Evolutionary conservation across 1,140 invertebrate species (phyloP).

Genomic region (Pygmarrhopalites habei): DNA sequence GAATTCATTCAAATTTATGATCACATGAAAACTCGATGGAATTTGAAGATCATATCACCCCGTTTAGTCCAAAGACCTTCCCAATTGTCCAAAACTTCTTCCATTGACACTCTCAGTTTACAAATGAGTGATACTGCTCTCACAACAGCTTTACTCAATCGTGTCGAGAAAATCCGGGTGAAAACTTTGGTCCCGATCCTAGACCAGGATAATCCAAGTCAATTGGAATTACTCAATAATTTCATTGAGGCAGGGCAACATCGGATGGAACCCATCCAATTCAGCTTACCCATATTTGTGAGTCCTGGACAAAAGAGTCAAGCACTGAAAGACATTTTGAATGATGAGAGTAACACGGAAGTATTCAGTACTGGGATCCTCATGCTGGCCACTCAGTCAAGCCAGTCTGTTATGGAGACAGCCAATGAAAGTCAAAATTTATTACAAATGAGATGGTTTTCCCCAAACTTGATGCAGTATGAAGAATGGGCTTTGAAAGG

Average conservation of each 20-base stretch:
- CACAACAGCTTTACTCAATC: conserved; percentile 24
- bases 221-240: conserved; percentile 13
- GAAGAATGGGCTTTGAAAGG: conserved; percentile 22
- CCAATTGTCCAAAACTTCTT: neutral
- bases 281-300: conserved; percentile 14
- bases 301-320: neutral
- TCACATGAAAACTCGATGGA: neutral
- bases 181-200: conserved; percentile 23
- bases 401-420: conserved; percentile 20
- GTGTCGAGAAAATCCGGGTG: conserved; percentile 26
- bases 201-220: conserved; percentile 21
- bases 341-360: neutral
- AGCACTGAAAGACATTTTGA: conserved; percentile 14
- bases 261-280: conserved; percentile 7
- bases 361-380: conserved; percentile 16
- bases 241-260: conserved; percentile 14
- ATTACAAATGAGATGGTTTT: conserved; percentile 29
- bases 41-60: conserved; percentile 23
- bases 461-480: conserved; percentile 25
- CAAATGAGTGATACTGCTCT: conserved; percentile 23
- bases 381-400: conserved; percentile 21
- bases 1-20: conserved; percentile 12
- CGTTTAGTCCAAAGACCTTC: conserved; percentile 6
- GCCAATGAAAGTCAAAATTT: conserved; percentile 18
- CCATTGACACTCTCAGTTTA: conserved; percentile 15